Evolutionary conservation across 2,888 invertebrate genomes (phyloP).

Genomic region (Carterocephalus palaemon): DNA sequence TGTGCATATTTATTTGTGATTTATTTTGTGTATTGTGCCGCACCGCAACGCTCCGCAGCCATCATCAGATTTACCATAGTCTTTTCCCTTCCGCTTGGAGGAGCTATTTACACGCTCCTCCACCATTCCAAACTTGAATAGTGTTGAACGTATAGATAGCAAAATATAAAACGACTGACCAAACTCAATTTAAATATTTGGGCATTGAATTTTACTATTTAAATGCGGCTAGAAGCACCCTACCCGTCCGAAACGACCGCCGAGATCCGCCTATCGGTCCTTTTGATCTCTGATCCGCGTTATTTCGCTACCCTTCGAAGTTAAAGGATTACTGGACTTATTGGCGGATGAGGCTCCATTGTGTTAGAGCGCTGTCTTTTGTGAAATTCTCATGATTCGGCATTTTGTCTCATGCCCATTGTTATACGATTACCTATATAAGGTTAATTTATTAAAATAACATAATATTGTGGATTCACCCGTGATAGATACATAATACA

Average conservation of each 20-base stretch:
- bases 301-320: conserved; percentile 16
- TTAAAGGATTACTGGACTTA: conserved; percentile 18
- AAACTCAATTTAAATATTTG: too few species aligned
- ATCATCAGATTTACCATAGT: not conserved
- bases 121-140: too few species aligned
- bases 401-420: too few species aligned
- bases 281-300: conserved; percentile 16
- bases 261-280: conserved; percentile 11
- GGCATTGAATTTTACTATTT: conserved; percentile 2
- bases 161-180: too few species aligned
- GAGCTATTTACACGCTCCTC: conserved; percentile 7
- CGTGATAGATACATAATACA: too few species aligned
- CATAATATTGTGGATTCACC: too few species aligned
- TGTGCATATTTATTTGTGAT: too few species aligned
- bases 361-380: not conserved
- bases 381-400: conserved; percentile 6
- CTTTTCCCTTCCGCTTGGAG: not conserved
- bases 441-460: too few species aligned
- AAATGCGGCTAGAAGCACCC: not conserved
- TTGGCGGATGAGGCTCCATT: conserved; percentile 4
- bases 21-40: too few species aligned
- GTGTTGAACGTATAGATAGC: too few species aligned
- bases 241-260: conserved; percentile 11
- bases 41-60: too few species aligned
- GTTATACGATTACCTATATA: too few species aligned